Conservation (phyloP, 2,113 vertebrate genomes). For the Cinclus cinclus region DNA sequence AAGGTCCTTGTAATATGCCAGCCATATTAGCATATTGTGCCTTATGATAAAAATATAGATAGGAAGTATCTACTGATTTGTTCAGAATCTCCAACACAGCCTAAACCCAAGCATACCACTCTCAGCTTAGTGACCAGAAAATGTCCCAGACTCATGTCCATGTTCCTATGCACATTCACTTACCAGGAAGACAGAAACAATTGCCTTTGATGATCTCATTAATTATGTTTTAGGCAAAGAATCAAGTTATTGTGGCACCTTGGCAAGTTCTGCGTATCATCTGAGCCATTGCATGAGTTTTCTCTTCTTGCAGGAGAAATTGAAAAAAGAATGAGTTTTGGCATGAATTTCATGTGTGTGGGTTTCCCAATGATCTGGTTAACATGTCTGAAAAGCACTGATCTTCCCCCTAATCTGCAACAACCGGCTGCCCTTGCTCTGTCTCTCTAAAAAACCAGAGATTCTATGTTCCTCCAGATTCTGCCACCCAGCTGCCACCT, state of each 20-base stretch:
- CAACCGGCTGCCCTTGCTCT: accelerated
- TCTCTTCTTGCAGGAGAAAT: neutral
- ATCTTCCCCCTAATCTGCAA: neutral
- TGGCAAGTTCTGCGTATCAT: accelerated
- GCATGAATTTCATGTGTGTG: neutral
- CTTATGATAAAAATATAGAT: neutral
- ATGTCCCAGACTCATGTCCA: neutral
- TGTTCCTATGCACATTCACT: neutral
- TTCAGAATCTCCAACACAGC: neutral
- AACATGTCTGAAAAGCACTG: neutral
- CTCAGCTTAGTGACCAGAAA: neutral
- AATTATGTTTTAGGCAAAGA: neutral
- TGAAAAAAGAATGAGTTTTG: neutral
- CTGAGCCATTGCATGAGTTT: accelerated
- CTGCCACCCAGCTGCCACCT: accelerated
- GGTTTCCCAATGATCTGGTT: neutral
- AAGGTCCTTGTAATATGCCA: neutral
- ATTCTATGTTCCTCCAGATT: accelerated
- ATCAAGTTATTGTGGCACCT: neutral
- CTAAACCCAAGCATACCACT: neutral
- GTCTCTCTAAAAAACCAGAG: neutral
- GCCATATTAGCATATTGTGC: neutral
- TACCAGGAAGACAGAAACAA: neutral
- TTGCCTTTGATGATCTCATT: neutral
- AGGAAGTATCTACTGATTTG: neutral